phyloP scores from a whole-genome alignment of 2,888 invertebrate genomes.

The Sesia bembeciformis region DNA sequence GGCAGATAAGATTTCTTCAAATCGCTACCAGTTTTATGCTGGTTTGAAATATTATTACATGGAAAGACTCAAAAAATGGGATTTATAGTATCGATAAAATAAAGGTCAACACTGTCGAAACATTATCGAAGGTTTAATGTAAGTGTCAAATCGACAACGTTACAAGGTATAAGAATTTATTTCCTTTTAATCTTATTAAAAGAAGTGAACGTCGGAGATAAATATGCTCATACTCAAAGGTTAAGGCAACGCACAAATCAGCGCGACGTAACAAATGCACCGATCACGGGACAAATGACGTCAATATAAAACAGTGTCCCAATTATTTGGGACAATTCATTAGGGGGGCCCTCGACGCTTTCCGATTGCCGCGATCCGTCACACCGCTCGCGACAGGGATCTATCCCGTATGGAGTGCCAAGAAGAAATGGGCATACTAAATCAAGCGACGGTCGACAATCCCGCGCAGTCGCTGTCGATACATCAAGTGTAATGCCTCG shows the following conservation, averaged over 20 bases:
- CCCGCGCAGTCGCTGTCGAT: conserved; percentile 68
- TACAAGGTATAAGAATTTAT: not conserved
- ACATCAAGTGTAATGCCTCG: conserved; percentile 73
- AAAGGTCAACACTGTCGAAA: too few relatives aligned
- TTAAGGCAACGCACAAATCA: conserved; percentile 67
- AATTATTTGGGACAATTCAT: conserved; percentile 74
- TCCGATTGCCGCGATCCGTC: conserved; percentile 64
- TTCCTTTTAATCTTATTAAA: conserved; percentile 19
- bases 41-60: too few relatives aligned
- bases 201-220: conserved; percentile 17
- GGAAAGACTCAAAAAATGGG: too few relatives aligned
- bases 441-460: conserved; percentile 68
- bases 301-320: conserved; percentile 70
- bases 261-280: conserved; percentile 58
- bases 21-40: too few relatives aligned
- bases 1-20: too few relatives aligned
- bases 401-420: conserved; percentile 65
- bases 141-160: too few relatives aligned
- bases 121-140: too few relatives aligned
- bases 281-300: conserved; percentile 66
- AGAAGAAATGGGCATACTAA: conserved; percentile 67
- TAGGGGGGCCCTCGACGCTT: conserved; percentile 57
- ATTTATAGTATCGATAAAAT: too few relatives aligned
- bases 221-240: conserved; percentile 42
- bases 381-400: conserved; percentile 56